These are phyloP conservation scores for Trichomycterus rosablanca DNA, from an alignment of 2,113 vertebrate species.

Conservation along the genomic window DNA sequence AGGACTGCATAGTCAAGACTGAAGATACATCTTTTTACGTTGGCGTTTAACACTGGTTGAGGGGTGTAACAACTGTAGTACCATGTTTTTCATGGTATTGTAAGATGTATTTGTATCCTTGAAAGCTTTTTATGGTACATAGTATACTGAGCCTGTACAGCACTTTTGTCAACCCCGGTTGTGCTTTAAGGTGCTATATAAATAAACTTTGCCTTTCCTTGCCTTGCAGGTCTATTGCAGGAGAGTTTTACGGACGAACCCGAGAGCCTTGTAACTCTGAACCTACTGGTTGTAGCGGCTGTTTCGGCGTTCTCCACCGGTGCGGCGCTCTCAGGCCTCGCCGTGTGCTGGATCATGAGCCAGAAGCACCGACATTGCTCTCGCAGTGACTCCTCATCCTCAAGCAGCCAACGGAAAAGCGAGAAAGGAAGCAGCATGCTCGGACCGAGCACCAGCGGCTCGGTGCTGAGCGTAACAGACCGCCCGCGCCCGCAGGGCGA, in stretches of 20 bases:
- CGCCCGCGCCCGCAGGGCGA: conserved; percentile 67
- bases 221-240: conserved; percentile 75
- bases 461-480: conserved; percentile 82
- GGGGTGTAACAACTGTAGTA: too few relatives aligned
- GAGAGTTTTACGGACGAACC: conserved; percentile 90
- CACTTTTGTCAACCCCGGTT: too few relatives aligned
- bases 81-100: too few relatives aligned
- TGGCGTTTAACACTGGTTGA: too few relatives aligned
- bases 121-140: too few relatives aligned
- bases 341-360: conserved; percentile 92
- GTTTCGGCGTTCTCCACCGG: conserved; percentile 93
- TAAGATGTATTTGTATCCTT: too few relatives aligned
- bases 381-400: conserved; percentile 52
- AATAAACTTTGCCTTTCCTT: background rate
- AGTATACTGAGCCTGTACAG: too few relatives aligned
- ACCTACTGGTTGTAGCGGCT: conserved; percentile 89
- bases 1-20: too few relatives aligned
- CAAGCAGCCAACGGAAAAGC: conserved; percentile 75
- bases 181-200: background rate
- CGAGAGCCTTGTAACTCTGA: conserved; percentile 88
- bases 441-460: conserved; percentile 77
- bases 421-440: conserved; percentile 81
- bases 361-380: conserved; percentile 79
- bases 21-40: too few relatives aligned
- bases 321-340: conserved; percentile 88